These are phyloP conservation scores for Lophochroa leadbeateri DNA, from an alignment of 2,113 vertebrate genomes.

Conservation along the genomic window DNA sequence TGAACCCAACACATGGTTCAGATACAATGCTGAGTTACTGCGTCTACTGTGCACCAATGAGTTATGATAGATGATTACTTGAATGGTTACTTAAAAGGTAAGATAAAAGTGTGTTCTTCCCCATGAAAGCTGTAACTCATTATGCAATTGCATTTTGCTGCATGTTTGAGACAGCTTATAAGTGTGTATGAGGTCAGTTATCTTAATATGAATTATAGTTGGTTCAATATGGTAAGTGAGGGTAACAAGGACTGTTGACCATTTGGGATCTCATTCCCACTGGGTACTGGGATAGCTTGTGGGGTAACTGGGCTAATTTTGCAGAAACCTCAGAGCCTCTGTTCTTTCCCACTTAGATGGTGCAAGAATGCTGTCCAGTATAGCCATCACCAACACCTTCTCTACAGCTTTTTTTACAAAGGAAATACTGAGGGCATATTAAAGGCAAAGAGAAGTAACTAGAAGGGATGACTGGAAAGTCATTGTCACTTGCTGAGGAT, in stretches of 20 bases:
- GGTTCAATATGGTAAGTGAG: neutral
- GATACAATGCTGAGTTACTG: neutral
- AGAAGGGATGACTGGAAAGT: neutral
- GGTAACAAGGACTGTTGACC: fast-evolving
- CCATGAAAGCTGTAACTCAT: neutral
- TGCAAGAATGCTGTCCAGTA: neutral
- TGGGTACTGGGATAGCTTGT: fast-evolving
- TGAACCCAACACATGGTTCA: neutral
- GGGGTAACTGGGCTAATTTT: neutral
- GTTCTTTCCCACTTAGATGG: neutral
- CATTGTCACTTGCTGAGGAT: neutral
- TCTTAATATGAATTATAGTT: neutral
- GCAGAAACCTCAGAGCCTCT: neutral
- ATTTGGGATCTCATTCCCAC: neutral
- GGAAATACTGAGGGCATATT: neutral
- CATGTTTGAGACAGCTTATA: neutral
- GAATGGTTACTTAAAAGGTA: neutral
- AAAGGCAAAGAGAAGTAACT: neutral
- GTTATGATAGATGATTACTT: neutral
- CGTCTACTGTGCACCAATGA: neutral
- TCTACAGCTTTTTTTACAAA: neutral
- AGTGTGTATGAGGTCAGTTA: neutral
- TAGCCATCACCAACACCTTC: neutral
- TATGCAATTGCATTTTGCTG: neutral
- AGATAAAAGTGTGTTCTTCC: neutral